Base-by-base conservation (phyloP, 2,888 invertebrate genomes). In the Drosophila austrosaltans region DNA sequence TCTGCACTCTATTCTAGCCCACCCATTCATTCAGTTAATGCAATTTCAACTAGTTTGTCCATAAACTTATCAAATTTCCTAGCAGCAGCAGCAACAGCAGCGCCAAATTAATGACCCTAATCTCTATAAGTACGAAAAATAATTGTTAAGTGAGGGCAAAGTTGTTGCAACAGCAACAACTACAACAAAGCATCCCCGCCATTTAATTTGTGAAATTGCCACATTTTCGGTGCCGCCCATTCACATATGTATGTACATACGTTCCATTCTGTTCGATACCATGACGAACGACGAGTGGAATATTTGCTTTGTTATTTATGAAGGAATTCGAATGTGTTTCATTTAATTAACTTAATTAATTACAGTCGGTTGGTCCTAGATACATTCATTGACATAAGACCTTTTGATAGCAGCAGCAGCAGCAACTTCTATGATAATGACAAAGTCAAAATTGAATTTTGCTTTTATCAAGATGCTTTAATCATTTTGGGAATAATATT, bases 281-380 rank as follows among this genome's bases (percentile, higher is more conserved):
- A 30, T 54, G 54, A 30, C 16, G 20, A 57, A 67, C 53, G 63
- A 67, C 53, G 63, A 67, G 63, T 42, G 61, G 10, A 25, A 12
- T 25, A 48, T 48, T 48, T 48, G 48, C 48, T 48, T 48, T 48
- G 48, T 48, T 48, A 48, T 48, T 48, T 48, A 48, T 48, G 48
- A 48, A 25, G 48, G 48, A 48, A 48, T 48, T 48, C 48, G 48
- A 48, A 48, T 48, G 48, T 48, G 48, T 48, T 48, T 48, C 48
- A 48, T 48, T n/a, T 53, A 58, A 67, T 48, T 48, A 36, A 22
- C 44, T 3, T 36, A 48, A 73, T 68, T 56, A 44, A 57, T 20
- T 30, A 48, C 48, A 42, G 10, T 42, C 25, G 25, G 2, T 48
- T 25, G 25, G 10, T 48, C 48, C 22, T 48, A 48, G 48, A 8